Percentiles rank a stretch among this genome's conserved stretches.
These are phyloP conservation scores for Heliocidaris tuberculata DNA, from an alignment of 35 echinoderm and acorn worm genomes.

Conservation along the genomic window DNA sequence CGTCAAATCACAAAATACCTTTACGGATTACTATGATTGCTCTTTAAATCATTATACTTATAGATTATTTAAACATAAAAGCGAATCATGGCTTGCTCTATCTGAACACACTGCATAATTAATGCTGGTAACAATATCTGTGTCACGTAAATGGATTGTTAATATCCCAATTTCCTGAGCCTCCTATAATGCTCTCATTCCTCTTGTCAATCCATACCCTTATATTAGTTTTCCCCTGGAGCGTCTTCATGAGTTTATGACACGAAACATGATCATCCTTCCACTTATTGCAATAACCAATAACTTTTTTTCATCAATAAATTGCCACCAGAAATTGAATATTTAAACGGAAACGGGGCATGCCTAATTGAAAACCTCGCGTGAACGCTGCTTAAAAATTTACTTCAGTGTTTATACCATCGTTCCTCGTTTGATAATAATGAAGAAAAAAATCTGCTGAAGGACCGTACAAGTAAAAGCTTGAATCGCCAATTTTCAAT, in stretches of 20 bases:
- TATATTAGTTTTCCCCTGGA: background rate
- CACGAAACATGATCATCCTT: background rate
- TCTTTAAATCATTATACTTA: too few relatives aligned
- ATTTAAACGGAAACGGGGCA: background rate
- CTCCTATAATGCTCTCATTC: background rate
- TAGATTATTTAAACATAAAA: too few relatives aligned
- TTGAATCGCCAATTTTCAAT: background rate
- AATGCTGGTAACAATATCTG: too few relatives aligned
- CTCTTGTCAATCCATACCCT: background rate
- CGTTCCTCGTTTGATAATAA: background rate
- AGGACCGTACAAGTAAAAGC: background rate
- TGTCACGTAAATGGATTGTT: too few relatives aligned
- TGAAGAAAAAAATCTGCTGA: background rate
- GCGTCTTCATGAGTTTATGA: background rate
- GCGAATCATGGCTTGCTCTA: too few relatives aligned
- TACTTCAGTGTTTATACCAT: background rate
- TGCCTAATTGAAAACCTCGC: background rate
- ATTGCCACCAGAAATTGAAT: background rate
- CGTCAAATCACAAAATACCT: too few relatives aligned
- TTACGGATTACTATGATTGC: too few relatives aligned
- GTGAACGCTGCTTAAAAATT: background rate
- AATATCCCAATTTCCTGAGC: too few relatives aligned
- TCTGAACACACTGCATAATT: too few relatives aligned
- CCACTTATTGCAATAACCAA: background rate
- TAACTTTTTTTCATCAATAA: background rate